Evolutionary conservation across 2,113 vertebrate genomes (phyloP).

Genomic region (Sula dactylatra): DNA sequence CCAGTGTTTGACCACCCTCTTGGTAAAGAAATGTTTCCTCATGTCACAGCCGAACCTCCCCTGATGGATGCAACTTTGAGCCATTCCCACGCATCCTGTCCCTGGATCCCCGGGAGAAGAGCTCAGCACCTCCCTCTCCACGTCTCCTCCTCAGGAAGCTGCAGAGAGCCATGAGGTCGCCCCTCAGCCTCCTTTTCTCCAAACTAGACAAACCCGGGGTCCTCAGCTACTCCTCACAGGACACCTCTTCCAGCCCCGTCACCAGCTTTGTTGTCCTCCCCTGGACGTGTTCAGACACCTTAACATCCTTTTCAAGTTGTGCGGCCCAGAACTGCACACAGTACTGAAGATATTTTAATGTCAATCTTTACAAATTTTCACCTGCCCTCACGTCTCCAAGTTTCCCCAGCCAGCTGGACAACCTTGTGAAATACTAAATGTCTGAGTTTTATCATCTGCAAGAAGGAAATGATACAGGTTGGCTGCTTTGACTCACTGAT

Average conservation of each 20-base stretch:
- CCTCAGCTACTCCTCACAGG: background rate
- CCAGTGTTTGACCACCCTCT: background rate
- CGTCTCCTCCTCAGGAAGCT: background rate
- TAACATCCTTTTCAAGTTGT: background rate
- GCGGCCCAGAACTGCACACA: background rate
- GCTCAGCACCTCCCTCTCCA: background rate
- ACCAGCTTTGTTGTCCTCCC: background rate
- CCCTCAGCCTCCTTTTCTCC: background rate
- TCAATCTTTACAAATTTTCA: background rate
- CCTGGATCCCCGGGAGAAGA: background rate
- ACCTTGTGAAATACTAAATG: background rate
- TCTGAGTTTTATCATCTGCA: background rate
- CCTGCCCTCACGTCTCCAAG: background rate
- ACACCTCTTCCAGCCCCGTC: background rate
- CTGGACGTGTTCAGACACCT: background rate
- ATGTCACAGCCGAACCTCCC: too few relatives aligned
- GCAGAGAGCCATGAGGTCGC: background rate
- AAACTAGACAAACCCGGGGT: too few relatives aligned
- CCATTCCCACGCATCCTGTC: background rate
- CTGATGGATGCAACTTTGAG: too few relatives aligned
- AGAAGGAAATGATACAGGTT: background rate
- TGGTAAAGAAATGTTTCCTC: background rate
- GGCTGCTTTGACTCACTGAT: background rate
- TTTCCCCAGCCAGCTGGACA: background rate
- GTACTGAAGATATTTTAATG: background rate